phyloP scores from a whole-genome alignment of 2,797 vertebrate species.

The Capromys pilorides region DNA sequence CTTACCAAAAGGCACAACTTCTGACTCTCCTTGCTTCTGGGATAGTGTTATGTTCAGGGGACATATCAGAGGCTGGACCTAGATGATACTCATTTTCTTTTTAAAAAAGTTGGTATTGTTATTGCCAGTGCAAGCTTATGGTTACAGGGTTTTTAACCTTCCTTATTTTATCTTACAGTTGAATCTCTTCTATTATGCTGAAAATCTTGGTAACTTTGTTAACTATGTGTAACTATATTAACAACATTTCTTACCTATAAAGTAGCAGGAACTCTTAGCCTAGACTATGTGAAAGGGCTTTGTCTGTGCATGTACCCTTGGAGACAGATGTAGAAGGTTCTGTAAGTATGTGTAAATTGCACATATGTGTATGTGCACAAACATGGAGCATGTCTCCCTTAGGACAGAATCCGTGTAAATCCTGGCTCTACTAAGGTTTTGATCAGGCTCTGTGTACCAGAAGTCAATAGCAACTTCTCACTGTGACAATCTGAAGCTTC shows the following conservation, averaged over 20 bases:
- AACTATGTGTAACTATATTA: background rate
- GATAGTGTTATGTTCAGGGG: fast-evolving
- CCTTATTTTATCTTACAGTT: background rate
- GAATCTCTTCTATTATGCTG: background rate
- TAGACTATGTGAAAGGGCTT: background rate
- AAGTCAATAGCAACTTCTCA: background rate
- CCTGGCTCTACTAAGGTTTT: background rate
- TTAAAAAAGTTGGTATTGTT: background rate
- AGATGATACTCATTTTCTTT: background rate
- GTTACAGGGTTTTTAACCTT: background rate
- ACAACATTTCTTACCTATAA: background rate
- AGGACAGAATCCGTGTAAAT: background rate
- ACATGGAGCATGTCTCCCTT: background rate
- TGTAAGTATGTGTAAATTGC: background rate
- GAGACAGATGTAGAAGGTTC: background rate
- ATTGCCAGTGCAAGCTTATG: background rate
- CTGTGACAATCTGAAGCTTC: background rate
- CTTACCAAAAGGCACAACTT: background rate
- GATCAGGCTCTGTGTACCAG: background rate
- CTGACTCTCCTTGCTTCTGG: background rate
- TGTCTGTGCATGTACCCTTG: background rate
- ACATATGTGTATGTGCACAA: background rate
- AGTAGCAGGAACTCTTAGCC: background rate
- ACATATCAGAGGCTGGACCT: background rate
- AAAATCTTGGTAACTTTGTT: background rate